Conservation (phyloP, 1,140 invertebrate species). For the Thaumatotibia leucotreta region DNA sequence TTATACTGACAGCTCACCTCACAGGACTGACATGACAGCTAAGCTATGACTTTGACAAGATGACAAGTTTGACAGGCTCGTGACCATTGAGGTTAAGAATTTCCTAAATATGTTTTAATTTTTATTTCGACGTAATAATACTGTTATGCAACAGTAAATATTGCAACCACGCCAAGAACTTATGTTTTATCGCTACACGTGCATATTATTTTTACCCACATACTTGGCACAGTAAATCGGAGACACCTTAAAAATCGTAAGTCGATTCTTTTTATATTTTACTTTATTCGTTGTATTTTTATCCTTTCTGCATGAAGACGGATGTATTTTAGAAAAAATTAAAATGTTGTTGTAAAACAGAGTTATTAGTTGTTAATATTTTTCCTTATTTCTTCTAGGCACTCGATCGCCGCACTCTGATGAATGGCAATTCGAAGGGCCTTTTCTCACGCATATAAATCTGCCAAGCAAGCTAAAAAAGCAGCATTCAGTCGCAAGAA, state of each 20-base stretch:
- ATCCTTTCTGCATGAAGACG: neutral
- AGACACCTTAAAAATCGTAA: neutral
- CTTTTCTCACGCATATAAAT: slow-evolving; percentile 31
- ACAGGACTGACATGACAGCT: too few relatives aligned
- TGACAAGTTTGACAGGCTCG: neutral
- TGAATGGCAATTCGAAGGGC: slow-evolving; percentile 38
- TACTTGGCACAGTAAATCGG: neutral
- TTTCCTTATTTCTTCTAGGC: slow-evolving; percentile 31
- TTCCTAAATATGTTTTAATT: slow-evolving; percentile 8
- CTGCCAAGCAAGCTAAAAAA: slow-evolving; percentile 25
- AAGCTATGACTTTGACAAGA: neutral
- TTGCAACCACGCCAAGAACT: neutral
- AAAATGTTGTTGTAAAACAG: slow-evolving; percentile 26
- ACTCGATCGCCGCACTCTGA: slow-evolving; percentile 9
- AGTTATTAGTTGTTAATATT: slow-evolving; percentile 9
- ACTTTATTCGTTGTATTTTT: neutral
- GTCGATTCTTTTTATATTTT: neutral
- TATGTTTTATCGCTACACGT: neutral
- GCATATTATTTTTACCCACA: neutral
- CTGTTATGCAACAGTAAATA: slow-evolving; percentile 6
- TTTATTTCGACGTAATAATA: neutral
- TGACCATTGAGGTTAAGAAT: slow-evolving; percentile 13
- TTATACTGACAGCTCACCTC: too few relatives aligned
- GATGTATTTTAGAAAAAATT: neutral
- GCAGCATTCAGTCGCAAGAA: slow-evolving; percentile 81